These are phyloP conservation scores for Morinoia aosen DNA, from an alignment of 2,888 invertebrate genomes.

Conservation along the genomic window DNA sequence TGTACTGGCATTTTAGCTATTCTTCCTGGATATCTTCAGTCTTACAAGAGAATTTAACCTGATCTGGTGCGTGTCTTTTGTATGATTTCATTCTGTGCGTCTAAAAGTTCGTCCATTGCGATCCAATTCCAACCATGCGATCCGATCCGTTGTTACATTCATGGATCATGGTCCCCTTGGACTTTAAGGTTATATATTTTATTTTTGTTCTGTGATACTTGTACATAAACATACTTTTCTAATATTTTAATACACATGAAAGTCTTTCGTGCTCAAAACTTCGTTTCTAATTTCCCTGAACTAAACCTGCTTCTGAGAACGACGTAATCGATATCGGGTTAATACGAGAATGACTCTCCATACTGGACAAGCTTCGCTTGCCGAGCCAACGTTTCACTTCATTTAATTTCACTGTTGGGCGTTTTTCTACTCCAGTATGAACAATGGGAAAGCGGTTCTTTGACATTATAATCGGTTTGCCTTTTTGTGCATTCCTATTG, in stretches of 20 bases:
- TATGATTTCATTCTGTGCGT: background rate
- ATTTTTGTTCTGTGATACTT: conserved; percentile 52
- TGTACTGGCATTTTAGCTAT: background rate
- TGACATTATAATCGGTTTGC: too few species aligned
- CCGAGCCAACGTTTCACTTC: too few species aligned
- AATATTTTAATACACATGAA: conserved; percentile 49
- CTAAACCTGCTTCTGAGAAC: background rate
- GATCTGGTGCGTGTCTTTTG: background rate
- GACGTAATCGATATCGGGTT: background rate
- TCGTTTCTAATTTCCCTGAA: background rate
- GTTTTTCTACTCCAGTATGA: too few species aligned
- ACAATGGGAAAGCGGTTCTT: too few species aligned
- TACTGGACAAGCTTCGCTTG: too few species aligned
- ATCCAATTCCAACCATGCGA: background rate
- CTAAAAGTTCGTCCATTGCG: conserved; percentile 11
- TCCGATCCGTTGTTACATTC: conserved; percentile 28
- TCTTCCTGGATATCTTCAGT: background rate
- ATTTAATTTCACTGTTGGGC: too few species aligned
- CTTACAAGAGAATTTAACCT: background rate
- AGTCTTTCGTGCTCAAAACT: conserved; percentile 45
- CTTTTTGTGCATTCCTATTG: too few species aligned
- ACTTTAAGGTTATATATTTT: conserved; percentile 34
- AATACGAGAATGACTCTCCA: too few species aligned
- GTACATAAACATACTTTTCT: conserved; percentile 49
- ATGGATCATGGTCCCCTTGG: background rate